Conservation (phyloP, 1,140 invertebrate species). For the Plutomurus gul region DNA sequence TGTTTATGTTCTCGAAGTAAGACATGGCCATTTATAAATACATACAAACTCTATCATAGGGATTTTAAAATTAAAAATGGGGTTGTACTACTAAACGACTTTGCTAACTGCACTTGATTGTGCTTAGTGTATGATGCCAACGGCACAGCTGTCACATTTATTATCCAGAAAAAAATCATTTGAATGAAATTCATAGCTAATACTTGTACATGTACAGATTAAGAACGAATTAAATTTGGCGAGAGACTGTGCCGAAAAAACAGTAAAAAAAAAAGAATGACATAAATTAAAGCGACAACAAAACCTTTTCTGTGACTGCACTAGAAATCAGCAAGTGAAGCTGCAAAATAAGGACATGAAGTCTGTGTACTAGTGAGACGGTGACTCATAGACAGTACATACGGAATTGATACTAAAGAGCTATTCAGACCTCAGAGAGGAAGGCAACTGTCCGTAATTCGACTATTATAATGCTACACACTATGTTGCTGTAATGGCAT, state of each 20-base stretch:
- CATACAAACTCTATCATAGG: no score
- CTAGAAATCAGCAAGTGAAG: background rate
- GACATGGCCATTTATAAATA: no score
- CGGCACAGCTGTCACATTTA: no score
- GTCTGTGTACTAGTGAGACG: background rate
- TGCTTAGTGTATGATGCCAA: no score
- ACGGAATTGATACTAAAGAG: background rate
- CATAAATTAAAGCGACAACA: background rate
- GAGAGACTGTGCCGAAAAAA: background rate
- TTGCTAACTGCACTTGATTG: no score
- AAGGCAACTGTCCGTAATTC: background rate
- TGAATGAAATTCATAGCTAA: slow-evolving; percentile 15
- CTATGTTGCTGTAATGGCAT: background rate
- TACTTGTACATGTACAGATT: background rate
- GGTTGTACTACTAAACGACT: no score
- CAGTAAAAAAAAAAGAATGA: background rate
- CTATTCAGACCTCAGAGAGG: background rate
- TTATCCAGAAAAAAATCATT: no score
- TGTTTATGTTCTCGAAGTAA: no score
- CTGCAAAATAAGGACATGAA: background rate
- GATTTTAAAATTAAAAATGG: no score
- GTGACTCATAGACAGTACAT: no score
- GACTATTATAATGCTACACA: background rate
- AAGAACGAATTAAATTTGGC: background rate
- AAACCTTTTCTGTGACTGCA: slow-evolving; percentile 12